Evolutionary conservation across 2,888 invertebrate species (phyloP), one percentile per base, ranked within the genome.

Genomic region (Dastarcus helophoroides): DNA sequence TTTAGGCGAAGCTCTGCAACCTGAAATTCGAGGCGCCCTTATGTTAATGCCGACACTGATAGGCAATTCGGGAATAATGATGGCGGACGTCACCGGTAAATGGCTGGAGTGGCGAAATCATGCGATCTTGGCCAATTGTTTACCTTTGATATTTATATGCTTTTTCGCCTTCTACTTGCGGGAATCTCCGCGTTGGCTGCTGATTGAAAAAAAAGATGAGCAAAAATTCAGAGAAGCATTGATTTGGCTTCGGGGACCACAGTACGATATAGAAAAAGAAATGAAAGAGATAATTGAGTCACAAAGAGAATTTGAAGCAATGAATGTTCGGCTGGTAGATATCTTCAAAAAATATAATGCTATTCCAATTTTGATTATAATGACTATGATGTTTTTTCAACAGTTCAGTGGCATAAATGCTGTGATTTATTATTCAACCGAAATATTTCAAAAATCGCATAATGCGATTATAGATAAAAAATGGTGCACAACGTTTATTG

Each of bases 401-500:
- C 94, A 95, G 59, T 63, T 90, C 46, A 85, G 83, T 51, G 94
- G 94, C 26, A 93, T 94, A 42, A 95, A 94, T 58, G 93, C 91
- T 7, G 82, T 94, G 22, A 89, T 94, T 53, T 94, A 93, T 60
- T 94, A 93, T 54, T 85, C 91, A 3, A 79, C 79, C 5, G 65
- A 68, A 26, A 93, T 94, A 39, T 93, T 94, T 60, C 64, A 79
- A 64, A 74, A 76, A 57, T 79, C 91, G 11, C 89, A 86, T 14
- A 83, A 85, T 44, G 69, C 71, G 8, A n/a, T n/a, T n/a, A 71
- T 89, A 32, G 76, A 86, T 52, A 72, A 76, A 48, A 78, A 82
- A 54, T 37, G 80, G 12, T 76, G 81, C 41, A 82, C 89, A 26
- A 85, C 90, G 28, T 80, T 91, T 39, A 79, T 94, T 14, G 93